A percentile compares a stretch with the other conserved stretches of the same genome.
Evolutionary conservation across 2,888 invertebrate species (phyloP).

Genomic region (Heteropelma amictum): DNA sequence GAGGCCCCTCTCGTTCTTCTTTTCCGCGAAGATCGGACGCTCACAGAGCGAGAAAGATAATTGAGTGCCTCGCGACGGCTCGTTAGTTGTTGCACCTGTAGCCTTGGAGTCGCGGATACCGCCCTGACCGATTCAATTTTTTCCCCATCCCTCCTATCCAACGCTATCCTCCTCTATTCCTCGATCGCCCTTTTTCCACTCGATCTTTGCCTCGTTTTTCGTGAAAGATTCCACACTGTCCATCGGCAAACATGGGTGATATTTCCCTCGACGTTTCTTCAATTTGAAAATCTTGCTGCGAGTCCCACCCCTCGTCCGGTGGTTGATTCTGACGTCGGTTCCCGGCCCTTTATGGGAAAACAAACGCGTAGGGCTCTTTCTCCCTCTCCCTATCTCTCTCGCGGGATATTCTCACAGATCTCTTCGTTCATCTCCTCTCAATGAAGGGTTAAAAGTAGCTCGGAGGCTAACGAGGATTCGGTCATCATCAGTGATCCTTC

Average conservation of each 20-base stretch:
- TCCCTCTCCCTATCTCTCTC: too few relatives aligned
- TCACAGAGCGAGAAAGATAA: slow-evolving; percentile 36
- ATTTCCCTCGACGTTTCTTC: slow-evolving; percentile 44
- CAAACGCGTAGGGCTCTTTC: slow-evolving; percentile 3
- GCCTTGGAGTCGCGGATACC: slow-evolving; percentile 43
- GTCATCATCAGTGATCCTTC: slow-evolving; percentile 35
- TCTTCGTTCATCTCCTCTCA: too few relatives aligned
- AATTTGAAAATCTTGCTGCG: slow-evolving; percentile 18
- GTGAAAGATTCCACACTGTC: too few relatives aligned
- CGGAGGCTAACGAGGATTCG: slow-evolving; percentile 31
- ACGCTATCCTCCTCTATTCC: slow-evolving; percentile 61
- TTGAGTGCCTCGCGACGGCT: slow-evolving; percentile 58
- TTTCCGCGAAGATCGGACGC: slow-evolving; percentile 10
- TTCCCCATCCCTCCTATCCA: slow-evolving; percentile 71
- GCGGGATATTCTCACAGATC: too few relatives aligned
- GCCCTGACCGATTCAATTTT: slow-evolving; percentile 67
- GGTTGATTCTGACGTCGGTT: slow-evolving; percentile 39
- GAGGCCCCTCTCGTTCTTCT: not conserved
- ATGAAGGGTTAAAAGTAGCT: too few relatives aligned
- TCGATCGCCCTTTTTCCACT: too few relatives aligned
- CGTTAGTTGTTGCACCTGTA: slow-evolving; percentile 73
- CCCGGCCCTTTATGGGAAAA: slow-evolving; percentile 47
- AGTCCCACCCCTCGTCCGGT: not conserved
- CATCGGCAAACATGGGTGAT: too few relatives aligned
- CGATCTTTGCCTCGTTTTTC: too few relatives aligned